Evolutionary conservation across 2,113 vertebrate species (phyloP), one percentile per base, ranked within the genome.

Genomic region (Spea multiplicata): DNA sequence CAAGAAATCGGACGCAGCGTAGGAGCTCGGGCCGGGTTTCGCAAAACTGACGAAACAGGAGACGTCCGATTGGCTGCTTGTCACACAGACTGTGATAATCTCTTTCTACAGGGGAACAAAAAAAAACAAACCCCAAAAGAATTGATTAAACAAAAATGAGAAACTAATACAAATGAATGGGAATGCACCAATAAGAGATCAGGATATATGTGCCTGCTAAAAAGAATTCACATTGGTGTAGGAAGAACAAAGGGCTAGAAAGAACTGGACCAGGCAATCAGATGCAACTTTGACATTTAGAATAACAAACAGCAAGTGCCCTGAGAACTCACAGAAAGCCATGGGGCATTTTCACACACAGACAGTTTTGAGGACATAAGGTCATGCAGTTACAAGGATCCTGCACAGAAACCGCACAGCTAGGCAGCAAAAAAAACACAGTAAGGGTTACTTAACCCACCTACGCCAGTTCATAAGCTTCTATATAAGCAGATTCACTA

Each of bases 1-100:
- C 96, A 89, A 99, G 90, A 86, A 99, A 98, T 85, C 88, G 91
- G 80, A 94, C 89, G 4, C 97, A 99, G 80, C 91, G 94, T 0
- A 86, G 90, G 84, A 98, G 91, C 87, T 98, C 97, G 0, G 92
- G 90, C 53, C 95, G 91, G 0, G 95, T 98, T 64, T 98, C 92
- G 0, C 97, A 99, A 89, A 98, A 99, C 84, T 95, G 94, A 16
- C 95, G 92, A 82, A 99, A 99, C 2, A 99, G 93, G 66, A 93
- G 84, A 6, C 91, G 93, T 69, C 97, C 97, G 0, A 99, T 97
- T 0, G 97, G 97, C 90, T 98, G 97, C 67, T 91, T 93, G 87
- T 99, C 95, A 2, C 97, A 99, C 53, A 96, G 90, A 88, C 92
- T 97, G 88, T 92, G 90, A 93, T 99, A 99, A 90, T 98, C 97